Evolutionary conservation across 2,888 invertebrate species (phyloP).

Genomic region (Conomelus anceps): DNA sequence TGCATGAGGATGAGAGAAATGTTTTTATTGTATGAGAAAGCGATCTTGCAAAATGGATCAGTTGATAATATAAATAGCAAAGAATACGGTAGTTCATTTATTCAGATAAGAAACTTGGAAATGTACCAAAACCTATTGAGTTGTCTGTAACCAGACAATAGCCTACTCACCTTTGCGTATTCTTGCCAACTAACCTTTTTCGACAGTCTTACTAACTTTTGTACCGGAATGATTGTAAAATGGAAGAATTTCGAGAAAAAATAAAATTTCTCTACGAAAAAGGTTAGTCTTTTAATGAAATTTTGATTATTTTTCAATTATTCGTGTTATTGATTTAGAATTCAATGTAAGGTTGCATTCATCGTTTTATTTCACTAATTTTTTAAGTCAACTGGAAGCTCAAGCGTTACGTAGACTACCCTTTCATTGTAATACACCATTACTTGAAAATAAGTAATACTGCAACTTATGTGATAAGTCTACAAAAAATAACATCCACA

Average conservation of each 20-base stretch:
- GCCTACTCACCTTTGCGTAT: not conserved
- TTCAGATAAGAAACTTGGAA: not conserved
- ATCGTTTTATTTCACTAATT: not conserved
- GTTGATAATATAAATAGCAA: not conserved
- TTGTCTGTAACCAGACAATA: not conserved
- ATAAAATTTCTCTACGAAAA: not conserved
- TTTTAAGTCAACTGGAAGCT: not conserved
- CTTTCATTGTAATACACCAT: no score
- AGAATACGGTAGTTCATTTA: not conserved
- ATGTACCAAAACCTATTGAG: not conserved
- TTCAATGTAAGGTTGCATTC: no score
- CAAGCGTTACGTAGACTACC: no score
- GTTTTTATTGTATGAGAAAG: not conserved
- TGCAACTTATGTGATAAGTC: no score
- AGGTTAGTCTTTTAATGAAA: not conserved
- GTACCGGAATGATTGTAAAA: not conserved
- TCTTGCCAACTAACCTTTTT: not conserved
- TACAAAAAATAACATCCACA: no score
- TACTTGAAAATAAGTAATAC: no score
- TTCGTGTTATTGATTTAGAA: no score
- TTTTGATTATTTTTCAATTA: not conserved
- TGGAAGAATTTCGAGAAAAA: not conserved
- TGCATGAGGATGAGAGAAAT: not conserved
- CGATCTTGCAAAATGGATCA: not conserved
- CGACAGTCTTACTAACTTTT: not conserved